Base-by-base conservation (phyloP, 2,113 vertebrate genomes). In the Mystacornis crossleyi region DNA sequence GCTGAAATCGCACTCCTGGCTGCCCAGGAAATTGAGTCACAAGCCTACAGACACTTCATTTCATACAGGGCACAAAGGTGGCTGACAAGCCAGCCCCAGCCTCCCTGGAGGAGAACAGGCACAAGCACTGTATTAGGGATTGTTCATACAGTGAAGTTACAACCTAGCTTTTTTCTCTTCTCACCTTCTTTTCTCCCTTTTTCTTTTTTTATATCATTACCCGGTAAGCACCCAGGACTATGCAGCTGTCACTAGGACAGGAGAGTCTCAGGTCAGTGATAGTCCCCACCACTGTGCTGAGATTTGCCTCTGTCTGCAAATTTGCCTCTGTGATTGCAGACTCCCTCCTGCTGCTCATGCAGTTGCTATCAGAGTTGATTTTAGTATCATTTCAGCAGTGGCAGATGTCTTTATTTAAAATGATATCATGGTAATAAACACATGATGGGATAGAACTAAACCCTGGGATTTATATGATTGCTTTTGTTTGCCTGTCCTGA, bases 171-270 rank as follows among this genome's bases (percentile, higher is more conserved):
- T 3, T 45, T 20, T 24, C 4, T 13, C 24, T 25, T 21, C 29
- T 81, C 45, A 26, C 2, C 12, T 28, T 36, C 6, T 2, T 2
- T 33, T 2, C 1, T 6, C 5, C 1, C 0, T 12, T n/a, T 19
- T 58, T 4, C 8, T 43, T 29, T 50, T 48, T 25, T 43, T 38
- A 5, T 55, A 28, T 12, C 16, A 18, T 36, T 80, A 48, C 17
- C 2, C 55, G 62, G 13, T 45, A 33, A 91, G 47, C 42, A 84
- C 15, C 36, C 64, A 74, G 58, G 16, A 88, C 4, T 5, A 9
- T 9, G 14, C 33, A 70, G 4, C n/a, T 40, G 19, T 28, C 36
- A 16, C 18, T 6, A 36, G 86, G 45, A 36, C 26, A 36, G 71
- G 25, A 23, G 33, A 40, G n/a, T 28, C 70, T 74, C 36, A 31